A percentile compares a stretch with the other conserved stretches of the same genome.
These are phyloP conservation scores for Matsumyia berberina DNA, from an alignment of 2,888 invertebrate genomes.

Conservation along the genomic window DNA sequence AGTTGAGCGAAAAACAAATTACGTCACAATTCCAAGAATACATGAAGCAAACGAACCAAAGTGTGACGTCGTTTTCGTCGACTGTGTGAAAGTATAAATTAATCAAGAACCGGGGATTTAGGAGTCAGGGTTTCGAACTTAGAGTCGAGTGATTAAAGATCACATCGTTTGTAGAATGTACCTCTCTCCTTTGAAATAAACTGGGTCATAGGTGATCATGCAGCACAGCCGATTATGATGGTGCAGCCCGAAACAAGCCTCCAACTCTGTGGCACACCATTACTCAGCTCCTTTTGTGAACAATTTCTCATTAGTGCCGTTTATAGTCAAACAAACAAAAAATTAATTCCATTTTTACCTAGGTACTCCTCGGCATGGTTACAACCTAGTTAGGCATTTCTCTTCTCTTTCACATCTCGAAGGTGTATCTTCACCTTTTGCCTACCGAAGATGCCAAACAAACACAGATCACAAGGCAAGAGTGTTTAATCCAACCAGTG, in stretches of 20 bases:
- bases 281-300: slow-evolving; percentile 1
- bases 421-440: slow-evolving; percentile 25
- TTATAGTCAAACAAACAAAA: background rate
- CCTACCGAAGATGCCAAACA: background rate
- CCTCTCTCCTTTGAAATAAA: too few relatives aligned
- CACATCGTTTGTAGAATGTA: too few relatives aligned
- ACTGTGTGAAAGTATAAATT: too few relatives aligned
- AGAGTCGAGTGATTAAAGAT: too few relatives aligned
- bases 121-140: too few relatives aligned
- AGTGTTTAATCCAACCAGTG: background rate
- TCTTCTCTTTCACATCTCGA: background rate
- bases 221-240: too few relatives aligned
- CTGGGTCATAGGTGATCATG: too few relatives aligned
- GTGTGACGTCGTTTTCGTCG: too few relatives aligned
- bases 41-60: too few relatives aligned
- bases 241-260: background rate
- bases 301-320: slow-evolving; percentile 7
- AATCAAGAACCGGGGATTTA: too few relatives aligned
- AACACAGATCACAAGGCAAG: background rate
- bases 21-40: too few relatives aligned
- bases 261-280: background rate
- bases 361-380: slow-evolving; percentile 3
- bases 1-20: too few relatives aligned
- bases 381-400: background rate
- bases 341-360: slow-evolving; percentile 7